phyloP scores from a whole-genome alignment of 92 coral and sea anemone genomes.

The Umimayanthus chanpuru region DNA sequence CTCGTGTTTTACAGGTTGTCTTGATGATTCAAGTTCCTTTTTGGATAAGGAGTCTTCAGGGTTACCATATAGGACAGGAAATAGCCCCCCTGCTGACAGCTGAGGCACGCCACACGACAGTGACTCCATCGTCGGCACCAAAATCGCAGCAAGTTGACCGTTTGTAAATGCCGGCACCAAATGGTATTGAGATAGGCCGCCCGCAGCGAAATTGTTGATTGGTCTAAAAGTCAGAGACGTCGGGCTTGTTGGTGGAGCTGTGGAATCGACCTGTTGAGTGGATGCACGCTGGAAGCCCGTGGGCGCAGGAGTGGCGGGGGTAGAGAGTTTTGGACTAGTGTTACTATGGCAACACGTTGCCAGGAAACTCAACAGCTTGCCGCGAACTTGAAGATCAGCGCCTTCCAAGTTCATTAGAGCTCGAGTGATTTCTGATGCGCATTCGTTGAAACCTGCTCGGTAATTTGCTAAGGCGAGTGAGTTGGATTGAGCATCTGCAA shows the following conservation, averaged over 20 bases:
- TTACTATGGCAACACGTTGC: conserved; percentile 67
- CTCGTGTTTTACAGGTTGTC: conserved; percentile 32
- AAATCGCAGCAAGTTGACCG: conserved; percentile 52
- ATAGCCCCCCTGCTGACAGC: neutral
- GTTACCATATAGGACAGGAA: conserved; percentile 42
- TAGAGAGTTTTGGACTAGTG: conserved; percentile 35
- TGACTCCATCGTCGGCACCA: conserved; percentile 57
- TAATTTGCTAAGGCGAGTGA: conserved; percentile 74
- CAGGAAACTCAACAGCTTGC: conserved; percentile 68
- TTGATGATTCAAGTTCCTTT: neutral
- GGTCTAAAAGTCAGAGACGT: conserved; percentile 39
- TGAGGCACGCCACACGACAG: conserved; percentile 25
- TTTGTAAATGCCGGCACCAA: conserved; percentile 48
- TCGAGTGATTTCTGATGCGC: conserved; percentile 80
- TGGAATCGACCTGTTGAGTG: conserved; percentile 7
- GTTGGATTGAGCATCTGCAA: conserved; percentile 48
- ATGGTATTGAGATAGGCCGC: conserved; percentile 44
- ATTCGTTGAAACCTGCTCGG: conserved; percentile 85
- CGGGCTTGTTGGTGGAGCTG: conserved; percentile 31
- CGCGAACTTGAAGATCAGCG: conserved; percentile 59
- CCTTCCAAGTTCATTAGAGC: conserved; percentile 61
- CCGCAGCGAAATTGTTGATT: conserved; percentile 26
- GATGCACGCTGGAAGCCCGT: neutral
- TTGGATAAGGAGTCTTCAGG: conserved; percentile 15
- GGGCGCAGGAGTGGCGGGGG: conserved; percentile 20